These are phyloP conservation scores for Drosophila serrata DNA, from an alignment of 1,140 invertebrate genomes.

Conservation along the genomic window DNA sequence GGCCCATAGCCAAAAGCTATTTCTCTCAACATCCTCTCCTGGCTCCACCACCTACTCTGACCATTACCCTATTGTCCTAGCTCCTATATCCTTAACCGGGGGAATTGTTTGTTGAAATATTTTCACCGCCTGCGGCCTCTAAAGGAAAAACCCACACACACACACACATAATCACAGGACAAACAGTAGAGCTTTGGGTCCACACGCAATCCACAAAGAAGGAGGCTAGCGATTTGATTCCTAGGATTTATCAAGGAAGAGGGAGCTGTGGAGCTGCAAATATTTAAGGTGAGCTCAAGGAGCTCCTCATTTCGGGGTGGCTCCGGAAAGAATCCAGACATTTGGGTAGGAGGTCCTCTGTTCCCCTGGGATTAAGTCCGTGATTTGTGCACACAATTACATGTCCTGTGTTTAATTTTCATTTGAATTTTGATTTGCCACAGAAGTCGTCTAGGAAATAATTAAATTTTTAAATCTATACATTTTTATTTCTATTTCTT, in stretches of 20 bases:
- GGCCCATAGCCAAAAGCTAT: slow-evolving; percentile 64
- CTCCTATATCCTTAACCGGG: slow-evolving; percentile 21
- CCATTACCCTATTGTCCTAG: slow-evolving; percentile 2
- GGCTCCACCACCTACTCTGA: background rate
- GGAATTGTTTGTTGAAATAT: slow-evolving; percentile 43
- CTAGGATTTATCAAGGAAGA: slow-evolving; percentile 2
- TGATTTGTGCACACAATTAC: slow-evolving; percentile 22
- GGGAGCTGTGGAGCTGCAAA: slow-evolving; percentile 2
- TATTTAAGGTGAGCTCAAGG: slow-evolving; percentile 30
- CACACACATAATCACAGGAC: slow-evolving; percentile 1
- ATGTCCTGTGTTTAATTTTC: slow-evolving; percentile 9
- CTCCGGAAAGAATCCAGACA: background rate
- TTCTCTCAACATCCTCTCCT: slow-evolving; percentile 17
- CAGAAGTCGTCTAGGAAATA: background rate
- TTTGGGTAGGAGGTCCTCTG: slow-evolving; percentile 1
- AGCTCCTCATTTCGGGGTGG: slow-evolving; percentile 3
- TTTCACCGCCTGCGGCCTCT: slow-evolving; percentile 39
- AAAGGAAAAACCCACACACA: slow-evolving; percentile 6
- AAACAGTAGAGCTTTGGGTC: slow-evolving; percentile 24
- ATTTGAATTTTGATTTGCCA: slow-evolving; percentile 3
- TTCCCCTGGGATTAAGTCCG: slow-evolving; percentile 2
- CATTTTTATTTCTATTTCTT: background rate
- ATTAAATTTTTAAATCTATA: background rate
- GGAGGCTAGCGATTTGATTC: slow-evolving; percentile 24
- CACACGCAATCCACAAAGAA: slow-evolving; percentile 41